Conservation (phyloP, 2,797 vertebrate species). For the Gambelia wislizenii region DNA sequence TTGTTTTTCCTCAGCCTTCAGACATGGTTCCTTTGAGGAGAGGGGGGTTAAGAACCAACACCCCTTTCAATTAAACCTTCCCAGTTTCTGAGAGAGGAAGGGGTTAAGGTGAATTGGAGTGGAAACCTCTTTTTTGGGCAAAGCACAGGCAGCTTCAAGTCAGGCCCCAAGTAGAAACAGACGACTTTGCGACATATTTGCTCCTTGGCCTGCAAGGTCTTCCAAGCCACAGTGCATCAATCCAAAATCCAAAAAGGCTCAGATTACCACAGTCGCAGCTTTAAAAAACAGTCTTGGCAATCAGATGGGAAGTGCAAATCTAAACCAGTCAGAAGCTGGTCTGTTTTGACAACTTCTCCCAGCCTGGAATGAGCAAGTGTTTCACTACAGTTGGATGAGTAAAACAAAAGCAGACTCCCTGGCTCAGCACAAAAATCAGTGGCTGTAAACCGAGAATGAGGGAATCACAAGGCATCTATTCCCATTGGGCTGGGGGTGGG, state of each 20-base stretch:
- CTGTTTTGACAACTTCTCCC: neutral
- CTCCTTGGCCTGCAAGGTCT: neutral
- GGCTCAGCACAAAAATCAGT: neutral
- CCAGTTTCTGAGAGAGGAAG: neutral
- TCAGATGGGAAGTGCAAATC: constrained; percentile 6
- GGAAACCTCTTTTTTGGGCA: neutral
- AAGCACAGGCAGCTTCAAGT: neutral
- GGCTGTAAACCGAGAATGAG: neutral
- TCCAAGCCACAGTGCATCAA: neutral
- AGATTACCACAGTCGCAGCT: constrained; percentile 9
- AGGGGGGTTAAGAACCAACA: neutral
- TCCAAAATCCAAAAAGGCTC: constrained; percentile 26
- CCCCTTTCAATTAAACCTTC: neutral
- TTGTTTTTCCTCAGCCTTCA: neutral
- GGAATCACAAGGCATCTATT: neutral
- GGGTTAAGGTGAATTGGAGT: neutral
- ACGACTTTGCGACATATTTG: neutral
- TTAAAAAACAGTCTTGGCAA: neutral
- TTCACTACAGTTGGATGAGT: neutral
- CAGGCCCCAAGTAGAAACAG: constrained; percentile 19
- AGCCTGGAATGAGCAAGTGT: neutral
- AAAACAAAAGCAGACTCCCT: neutral
- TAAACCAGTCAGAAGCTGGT: neutral
- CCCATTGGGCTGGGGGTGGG: no score
- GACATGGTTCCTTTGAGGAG: neutral